Conservation (phyloP, 2,113 vertebrate genomes). For the Dermatemys mawii region DNA sequence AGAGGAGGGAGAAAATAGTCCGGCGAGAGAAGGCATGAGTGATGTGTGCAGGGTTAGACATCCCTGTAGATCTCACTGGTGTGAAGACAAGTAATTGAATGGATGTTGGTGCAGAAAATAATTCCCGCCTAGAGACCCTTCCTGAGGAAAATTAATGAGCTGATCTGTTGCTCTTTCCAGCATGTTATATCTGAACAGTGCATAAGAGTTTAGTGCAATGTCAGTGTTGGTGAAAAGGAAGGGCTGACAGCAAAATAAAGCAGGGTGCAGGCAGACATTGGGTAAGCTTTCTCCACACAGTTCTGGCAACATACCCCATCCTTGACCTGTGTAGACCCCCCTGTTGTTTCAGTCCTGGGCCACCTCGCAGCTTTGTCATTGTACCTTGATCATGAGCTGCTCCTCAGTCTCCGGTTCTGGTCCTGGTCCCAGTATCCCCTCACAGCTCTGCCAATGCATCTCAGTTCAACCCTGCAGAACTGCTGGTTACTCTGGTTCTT, state of each 20-base stretch:
- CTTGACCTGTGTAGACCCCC: neutral
- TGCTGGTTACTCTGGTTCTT: neutral
- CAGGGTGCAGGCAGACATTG: neutral
- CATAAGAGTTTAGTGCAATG: slow-evolving; percentile 40
- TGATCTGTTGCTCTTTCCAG: slow-evolving; percentile 48
- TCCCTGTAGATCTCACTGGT: slow-evolving; percentile 66
- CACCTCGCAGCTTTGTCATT: neutral
- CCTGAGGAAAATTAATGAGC: slow-evolving; percentile 46
- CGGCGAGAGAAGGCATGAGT: slow-evolving; percentile 63
- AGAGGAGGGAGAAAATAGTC: slow-evolving; percentile 37
- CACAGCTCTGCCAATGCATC: neutral
- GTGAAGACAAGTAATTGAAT: slow-evolving; percentile 68
- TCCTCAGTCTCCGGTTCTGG: neutral
- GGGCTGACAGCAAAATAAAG: slow-evolving; percentile 30
- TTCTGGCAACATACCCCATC: neutral
- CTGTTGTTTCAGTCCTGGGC: neutral
- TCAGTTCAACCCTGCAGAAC: neutral
- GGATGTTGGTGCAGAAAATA: slow-evolving; percentile 63
- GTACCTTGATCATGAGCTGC: neutral
- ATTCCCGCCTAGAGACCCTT: slow-evolving; percentile 71
- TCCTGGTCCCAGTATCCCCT: neutral
- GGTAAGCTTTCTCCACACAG: slow-evolving; percentile 15
- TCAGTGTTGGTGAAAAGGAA: slow-evolving; percentile 38
- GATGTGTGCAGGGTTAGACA: slow-evolving; percentile 53
- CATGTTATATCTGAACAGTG: slow-evolving; percentile 42